Base-by-base conservation (phyloP, 2,888 invertebrate genomes). In the Bursaphelenchus okinawaensis region DNA sequence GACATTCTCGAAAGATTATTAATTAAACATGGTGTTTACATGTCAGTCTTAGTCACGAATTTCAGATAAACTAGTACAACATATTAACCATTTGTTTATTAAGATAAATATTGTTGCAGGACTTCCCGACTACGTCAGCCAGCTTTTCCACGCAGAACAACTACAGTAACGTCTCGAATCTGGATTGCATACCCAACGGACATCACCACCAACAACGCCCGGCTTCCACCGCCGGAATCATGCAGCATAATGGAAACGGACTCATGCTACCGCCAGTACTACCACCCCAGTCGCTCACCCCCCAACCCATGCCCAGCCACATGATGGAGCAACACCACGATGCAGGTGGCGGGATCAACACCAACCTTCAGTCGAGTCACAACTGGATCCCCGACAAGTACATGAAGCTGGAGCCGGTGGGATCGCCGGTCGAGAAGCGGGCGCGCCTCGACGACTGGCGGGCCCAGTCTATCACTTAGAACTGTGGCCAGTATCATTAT, bases 391-490 rank as follows among this genome's bases (percentile, higher is more conserved):
- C 28, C 23, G 69, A 66, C 24, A 69, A 73, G 27, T 80, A 78
- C 68, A 71, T 80, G 60, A 80, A 80, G 62, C 58, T 75, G 40
- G 81, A 81, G 65, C 73, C 75, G 16, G 73, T 74, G 16, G 71
- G 76, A 29, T 75, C 80, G 26, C 80, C 80, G 40, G 75, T 75
- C n/a, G 75, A 80, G 59, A 81, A 81, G 69, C 70, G 81, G 16
- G 63, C 77, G 2, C 68, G 80, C 22, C 66, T 76, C 16, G 67
- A 70, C n/a, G 77, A 75, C 55, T 75, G 77, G 75, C 66, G 62
- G 1, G 28, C 62, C 28, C 62, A 62, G 28, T 55, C 62, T 20
- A 59, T 59, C 60, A 59, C 60, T 22, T 59, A 54, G 7, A 16
- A 54, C 2, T 12, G 26, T n/a, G n/a, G n/a, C n/a, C n/a, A n/a